These are phyloP conservation scores for Drosophila dives DNA, from an alignment of 2,888 invertebrate species.

Conservation along the genomic window DNA sequence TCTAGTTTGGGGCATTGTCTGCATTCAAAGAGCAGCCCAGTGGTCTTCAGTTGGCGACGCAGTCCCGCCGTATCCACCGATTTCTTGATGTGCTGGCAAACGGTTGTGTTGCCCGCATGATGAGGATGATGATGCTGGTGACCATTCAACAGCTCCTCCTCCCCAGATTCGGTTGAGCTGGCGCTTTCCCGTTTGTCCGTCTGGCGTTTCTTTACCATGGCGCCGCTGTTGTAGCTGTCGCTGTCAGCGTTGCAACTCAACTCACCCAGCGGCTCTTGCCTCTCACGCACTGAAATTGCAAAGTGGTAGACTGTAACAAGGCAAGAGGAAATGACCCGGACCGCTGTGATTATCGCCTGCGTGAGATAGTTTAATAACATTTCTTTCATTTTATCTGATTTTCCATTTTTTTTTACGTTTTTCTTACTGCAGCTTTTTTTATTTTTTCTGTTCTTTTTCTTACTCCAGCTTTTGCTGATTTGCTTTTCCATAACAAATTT, in stretches of 20 bases:
- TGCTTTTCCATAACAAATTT: constrained; percentile 7
- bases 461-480: neutral
- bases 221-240: constrained; percentile 23
- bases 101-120: constrained; percentile 7
- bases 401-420: no score
- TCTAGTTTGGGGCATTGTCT: constrained; percentile 86
- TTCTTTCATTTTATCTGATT: no score
- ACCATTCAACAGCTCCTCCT: constrained; percentile 86
- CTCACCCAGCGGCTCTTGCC: constrained; percentile 44
- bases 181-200: constrained; percentile 89
- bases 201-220: constrained; percentile 91
- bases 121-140: constrained; percentile 20
- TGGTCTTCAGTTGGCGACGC: constrained; percentile 86
- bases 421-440: neutral
- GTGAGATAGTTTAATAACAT: neutral
- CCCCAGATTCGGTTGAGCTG: constrained; percentile 90
- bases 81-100: constrained; percentile 89
- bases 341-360: constrained; percentile 2
- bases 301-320: constrained; percentile 11
- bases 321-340: neutral
- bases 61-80: constrained; percentile 88
- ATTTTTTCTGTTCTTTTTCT: neutral
- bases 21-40: constrained; percentile 86
- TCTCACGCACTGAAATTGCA: constrained; percentile 33
- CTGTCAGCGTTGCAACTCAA: constrained; percentile 15